These are phyloP conservation scores for Passer domesticus DNA, from an alignment of 2,113 vertebrate species.

Conservation along the genomic window DNA sequence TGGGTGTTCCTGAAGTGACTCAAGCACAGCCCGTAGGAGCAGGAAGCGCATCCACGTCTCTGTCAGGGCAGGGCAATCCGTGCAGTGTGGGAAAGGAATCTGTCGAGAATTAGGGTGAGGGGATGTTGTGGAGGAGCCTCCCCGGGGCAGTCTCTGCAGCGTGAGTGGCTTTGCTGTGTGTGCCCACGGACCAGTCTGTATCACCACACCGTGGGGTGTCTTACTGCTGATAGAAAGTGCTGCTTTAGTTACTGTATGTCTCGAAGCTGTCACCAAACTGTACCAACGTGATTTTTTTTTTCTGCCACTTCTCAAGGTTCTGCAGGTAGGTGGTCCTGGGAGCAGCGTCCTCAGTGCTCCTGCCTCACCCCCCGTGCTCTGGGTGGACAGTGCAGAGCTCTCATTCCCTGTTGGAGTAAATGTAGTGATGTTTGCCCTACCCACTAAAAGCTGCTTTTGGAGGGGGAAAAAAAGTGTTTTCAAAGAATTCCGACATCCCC, in stretches of 20 bases:
- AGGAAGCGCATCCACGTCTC: neutral
- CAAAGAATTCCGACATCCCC: neutral
- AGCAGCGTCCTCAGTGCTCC: neutral
- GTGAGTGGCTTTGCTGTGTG: constrained; percentile 64
- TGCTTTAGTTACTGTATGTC: constrained; percentile 57
- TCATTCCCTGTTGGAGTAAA: neutral
- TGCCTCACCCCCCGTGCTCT: neutral
- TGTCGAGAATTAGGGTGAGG: neutral
- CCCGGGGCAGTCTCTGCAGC: neutral
- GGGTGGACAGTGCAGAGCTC: neutral
- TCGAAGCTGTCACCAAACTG: constrained; percentile 41
- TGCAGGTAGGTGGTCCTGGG: constrained; percentile 53
- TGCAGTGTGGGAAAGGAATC: neutral
- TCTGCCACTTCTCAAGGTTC: constrained; percentile 38
- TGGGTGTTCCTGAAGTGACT: neutral
- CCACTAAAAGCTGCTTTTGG: neutral
- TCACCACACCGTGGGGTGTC: constrained; percentile 71
- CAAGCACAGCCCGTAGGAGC: neutral
- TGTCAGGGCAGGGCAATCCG: neutral
- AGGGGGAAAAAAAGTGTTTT: neutral
- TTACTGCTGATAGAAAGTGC: constrained; percentile 59
- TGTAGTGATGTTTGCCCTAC: neutral
- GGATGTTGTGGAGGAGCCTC: neutral
- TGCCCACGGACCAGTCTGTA: constrained; percentile 52
- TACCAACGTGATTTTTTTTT: constrained; percentile 23